Conservation (phyloP, 2,113 vertebrate species). For the Nothobranchius furzeri region DNA sequence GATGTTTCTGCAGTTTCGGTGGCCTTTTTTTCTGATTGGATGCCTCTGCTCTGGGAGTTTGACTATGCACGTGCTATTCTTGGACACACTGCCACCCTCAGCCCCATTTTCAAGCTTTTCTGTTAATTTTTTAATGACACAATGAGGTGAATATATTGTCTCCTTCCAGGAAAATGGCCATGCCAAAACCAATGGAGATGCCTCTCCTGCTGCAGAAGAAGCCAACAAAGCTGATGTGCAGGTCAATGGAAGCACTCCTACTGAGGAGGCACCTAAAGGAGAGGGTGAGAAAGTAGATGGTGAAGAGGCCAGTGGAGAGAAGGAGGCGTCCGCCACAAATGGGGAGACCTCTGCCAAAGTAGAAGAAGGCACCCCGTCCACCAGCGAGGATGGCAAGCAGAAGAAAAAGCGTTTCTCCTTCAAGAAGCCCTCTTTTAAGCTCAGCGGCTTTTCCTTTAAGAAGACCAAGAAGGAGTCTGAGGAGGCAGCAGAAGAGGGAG, state of each 20-base stretch:
- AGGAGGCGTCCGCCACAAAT: slow-evolving; percentile 81
- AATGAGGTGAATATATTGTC: slow-evolving; percentile 1
- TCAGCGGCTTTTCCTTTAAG: slow-evolving; percentile 85
- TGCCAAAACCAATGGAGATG: slow-evolving; percentile 84
- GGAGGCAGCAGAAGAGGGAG: slow-evolving; percentile 80
- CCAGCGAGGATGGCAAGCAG: slow-evolving; percentile 89
- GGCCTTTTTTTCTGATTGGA: slow-evolving; percentile 48
- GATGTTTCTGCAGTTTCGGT: slow-evolving; percentile 67
- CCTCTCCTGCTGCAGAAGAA: slow-evolving; percentile 84
- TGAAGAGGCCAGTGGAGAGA: slow-evolving; percentile 72
- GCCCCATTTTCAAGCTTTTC: not conserved
- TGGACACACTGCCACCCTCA: not conserved
- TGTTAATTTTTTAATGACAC: not conserved
- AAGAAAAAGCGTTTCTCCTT: slow-evolving; percentile 97
- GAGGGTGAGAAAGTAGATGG: slow-evolving; percentile 66
- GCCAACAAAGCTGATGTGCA: slow-evolving; percentile 84
- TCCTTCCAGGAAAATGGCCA: slow-evolving; percentile 87
- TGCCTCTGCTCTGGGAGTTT: slow-evolving; percentile 8
- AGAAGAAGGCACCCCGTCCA: slow-evolving; percentile 76
- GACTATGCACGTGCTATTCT: slow-evolving; percentile 5
- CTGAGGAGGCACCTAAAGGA: slow-evolving; percentile 82
- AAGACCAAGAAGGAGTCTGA: slow-evolving; percentile 91
- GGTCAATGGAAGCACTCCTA: slow-evolving; percentile 87
- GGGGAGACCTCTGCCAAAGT: slow-evolving; percentile 77
- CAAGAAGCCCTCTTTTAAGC: slow-evolving; percentile 92